phyloP scores from a whole-genome alignment of 2,888 invertebrate species.

The Callyntrura guangdongensis region DNA sequence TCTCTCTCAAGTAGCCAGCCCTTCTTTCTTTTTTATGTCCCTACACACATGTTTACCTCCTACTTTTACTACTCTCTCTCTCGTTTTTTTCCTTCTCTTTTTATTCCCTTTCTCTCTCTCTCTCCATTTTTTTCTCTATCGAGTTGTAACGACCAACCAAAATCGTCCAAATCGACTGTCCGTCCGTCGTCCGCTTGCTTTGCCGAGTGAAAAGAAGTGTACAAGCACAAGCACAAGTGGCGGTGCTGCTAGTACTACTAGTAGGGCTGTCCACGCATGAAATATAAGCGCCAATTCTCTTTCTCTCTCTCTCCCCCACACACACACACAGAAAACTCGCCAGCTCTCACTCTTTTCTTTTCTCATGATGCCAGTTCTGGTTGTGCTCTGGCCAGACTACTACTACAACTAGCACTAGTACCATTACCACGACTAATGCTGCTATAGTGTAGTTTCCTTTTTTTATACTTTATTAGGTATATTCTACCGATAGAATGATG shows the following conservation, averaged over 20 bases:
- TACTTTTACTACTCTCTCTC: conserved; percentile 14
- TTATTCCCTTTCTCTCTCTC: conserved; percentile 40
- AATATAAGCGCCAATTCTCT: conserved; percentile 77
- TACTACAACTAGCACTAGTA: conserved; percentile 4
- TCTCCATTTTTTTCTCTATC: conserved; percentile 69
- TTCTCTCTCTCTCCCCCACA: too few species aligned
- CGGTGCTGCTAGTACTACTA: conserved; percentile 2
- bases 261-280: conserved; percentile 80
- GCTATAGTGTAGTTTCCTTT: too few species aligned
- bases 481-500: not conserved
- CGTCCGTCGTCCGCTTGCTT: conserved; percentile 76
- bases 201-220: conserved; percentile 68
- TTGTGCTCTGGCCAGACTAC: conserved; percentile 58
- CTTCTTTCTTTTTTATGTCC: conserved; percentile 33
- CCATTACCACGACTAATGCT: not conserved
- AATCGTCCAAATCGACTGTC: conserved; percentile 77
- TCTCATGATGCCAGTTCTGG: conserved; percentile 16
- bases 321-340: conserved; percentile 43
- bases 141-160: conserved; percentile 81
- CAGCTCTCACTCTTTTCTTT: conserved; percentile 41
- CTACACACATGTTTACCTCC: conserved; percentile 54
- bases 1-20: conserved; percentile 43
- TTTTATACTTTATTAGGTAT: too few species aligned
- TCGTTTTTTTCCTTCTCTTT: conserved; percentile 31
- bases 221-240: conserved; percentile 34